Percentiles rank a stretch among this genome's conserved stretches.
Evolutionary conservation across 2,888 invertebrate genomes (phyloP).

Genomic region (Pemphredon lugubris): DNA sequence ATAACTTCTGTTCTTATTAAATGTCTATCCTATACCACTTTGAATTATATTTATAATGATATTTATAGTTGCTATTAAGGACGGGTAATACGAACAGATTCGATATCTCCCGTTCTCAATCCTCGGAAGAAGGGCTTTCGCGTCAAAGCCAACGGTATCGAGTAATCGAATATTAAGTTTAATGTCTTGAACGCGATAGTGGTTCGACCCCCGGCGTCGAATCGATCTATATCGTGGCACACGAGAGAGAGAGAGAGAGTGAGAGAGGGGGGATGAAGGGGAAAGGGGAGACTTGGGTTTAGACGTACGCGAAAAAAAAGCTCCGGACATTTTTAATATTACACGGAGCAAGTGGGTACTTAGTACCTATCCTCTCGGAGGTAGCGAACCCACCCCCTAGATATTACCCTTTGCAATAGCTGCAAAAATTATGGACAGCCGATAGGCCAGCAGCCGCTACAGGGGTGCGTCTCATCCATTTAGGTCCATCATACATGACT

Average conservation of each 20-base stretch:
- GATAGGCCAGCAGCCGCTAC: conserved; percentile 72
- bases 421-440: conserved; percentile 79
- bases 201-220: too few species aligned
- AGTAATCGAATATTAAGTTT: too few species aligned
- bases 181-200: too few species aligned
- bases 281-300: conserved; percentile 40
- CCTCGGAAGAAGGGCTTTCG: too few species aligned
- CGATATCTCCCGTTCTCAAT: too few species aligned
- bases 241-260: not conserved
- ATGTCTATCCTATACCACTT: too few species aligned
- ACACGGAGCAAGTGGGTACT: conserved; percentile 67
- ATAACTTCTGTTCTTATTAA: too few species aligned
- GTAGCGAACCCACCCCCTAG: conserved; percentile 66
- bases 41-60: too few species aligned
- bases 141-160: too few species aligned
- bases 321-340: conserved; percentile 63
- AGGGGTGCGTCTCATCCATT: conserved; percentile 81
- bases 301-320: conserved; percentile 52
- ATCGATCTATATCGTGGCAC: not conserved
- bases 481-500: conserved; percentile 81
- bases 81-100: too few species aligned
- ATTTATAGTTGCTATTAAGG: too few species aligned
- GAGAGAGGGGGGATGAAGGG: not conserved
- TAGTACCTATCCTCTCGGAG: conserved; percentile 65
- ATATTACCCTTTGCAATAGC: conserved; percentile 78